Percentiles rank a stretch among this genome's conserved stretches.
These are phyloP conservation scores for Rhipidura dahli DNA, from an alignment of 2,113 vertebrate genomes.

Conservation along the genomic window DNA sequence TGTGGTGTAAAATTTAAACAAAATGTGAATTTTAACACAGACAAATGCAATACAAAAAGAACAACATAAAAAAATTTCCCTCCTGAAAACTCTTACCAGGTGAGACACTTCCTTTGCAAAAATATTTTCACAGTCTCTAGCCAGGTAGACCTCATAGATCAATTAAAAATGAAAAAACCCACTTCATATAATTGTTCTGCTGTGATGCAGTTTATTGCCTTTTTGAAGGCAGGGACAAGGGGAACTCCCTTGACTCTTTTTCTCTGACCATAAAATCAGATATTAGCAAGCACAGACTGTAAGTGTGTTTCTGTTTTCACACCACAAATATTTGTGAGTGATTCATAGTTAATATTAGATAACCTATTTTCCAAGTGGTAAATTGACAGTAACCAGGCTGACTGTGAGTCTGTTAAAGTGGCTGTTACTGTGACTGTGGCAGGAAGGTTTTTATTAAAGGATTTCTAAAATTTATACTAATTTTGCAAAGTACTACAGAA, in stretches of 20 bases:
- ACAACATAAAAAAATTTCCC: not conserved
- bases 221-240: not conserved
- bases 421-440: not conserved
- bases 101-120: not conserved
- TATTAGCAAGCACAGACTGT: not conserved
- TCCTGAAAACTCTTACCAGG: not conserved
- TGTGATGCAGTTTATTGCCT: not conserved
- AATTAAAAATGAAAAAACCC: not conserved
- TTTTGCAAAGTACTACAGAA: not conserved
- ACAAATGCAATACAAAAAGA: not conserved
- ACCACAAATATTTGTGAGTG: not conserved
- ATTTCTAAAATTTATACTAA: not conserved
- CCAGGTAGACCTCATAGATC: not conserved
- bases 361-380: not conserved
- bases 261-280: not conserved
- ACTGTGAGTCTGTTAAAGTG: not conserved
- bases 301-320: not conserved
- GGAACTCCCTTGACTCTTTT: not conserved
- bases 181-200: not conserved
- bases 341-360: not conserved
- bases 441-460: not conserved
- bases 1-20: not conserved
- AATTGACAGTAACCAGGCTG: not conserved
- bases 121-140: not conserved
- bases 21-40: not conserved